phyloP scores from a whole-genome alignment of 1,140 invertebrate genomes.

The Drosophila miranda region DNA sequence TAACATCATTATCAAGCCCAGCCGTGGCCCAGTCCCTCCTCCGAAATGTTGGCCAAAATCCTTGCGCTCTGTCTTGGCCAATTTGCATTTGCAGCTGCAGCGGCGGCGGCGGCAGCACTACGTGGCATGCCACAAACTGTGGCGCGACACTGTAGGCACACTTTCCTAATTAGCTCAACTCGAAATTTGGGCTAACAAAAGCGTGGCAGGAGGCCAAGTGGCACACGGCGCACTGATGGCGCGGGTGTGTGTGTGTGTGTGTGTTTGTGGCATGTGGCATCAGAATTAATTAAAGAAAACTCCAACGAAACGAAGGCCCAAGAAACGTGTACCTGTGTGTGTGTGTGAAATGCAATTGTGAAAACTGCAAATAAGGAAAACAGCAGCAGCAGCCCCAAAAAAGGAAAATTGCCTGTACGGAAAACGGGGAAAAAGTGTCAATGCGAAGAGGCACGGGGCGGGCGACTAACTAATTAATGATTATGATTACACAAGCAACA shows the following conservation, averaged over 20 bases:
- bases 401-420: slow-evolving; percentile 18
- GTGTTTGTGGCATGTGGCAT: slow-evolving; percentile 62
- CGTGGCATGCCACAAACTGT: slow-evolving; percentile 37
- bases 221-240: background rate
- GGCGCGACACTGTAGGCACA: slow-evolving; percentile 31
- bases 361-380: slow-evolving; percentile 43
- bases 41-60: too few species aligned
- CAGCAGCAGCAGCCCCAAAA: slow-evolving; percentile 14
- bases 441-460: slow-evolving; percentile 25
- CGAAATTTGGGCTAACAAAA: slow-evolving; percentile 77
- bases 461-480: slow-evolving; percentile 60
- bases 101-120: slow-evolving; percentile 22
- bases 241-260: slow-evolving; percentile 30
- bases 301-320: slow-evolving; percentile 51
- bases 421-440: slow-evolving; percentile 27
- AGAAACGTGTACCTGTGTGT: too few species aligned
- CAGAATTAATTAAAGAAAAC: slow-evolving; percentile 80
- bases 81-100: slow-evolving; percentile 62
- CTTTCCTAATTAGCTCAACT: slow-evolving; percentile 74
- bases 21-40: background rate
- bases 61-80: slow-evolving; percentile 55
- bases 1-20: slow-evolving; percentile 32
- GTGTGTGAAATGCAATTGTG: slow-evolving; percentile 34
- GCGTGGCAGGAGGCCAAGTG: slow-evolving; percentile 21
- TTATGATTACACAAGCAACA: slow-evolving; percentile 53